Conservation (phyloP, 1,140 invertebrate species). For the Camponotus pennsylvanicus region DNA sequence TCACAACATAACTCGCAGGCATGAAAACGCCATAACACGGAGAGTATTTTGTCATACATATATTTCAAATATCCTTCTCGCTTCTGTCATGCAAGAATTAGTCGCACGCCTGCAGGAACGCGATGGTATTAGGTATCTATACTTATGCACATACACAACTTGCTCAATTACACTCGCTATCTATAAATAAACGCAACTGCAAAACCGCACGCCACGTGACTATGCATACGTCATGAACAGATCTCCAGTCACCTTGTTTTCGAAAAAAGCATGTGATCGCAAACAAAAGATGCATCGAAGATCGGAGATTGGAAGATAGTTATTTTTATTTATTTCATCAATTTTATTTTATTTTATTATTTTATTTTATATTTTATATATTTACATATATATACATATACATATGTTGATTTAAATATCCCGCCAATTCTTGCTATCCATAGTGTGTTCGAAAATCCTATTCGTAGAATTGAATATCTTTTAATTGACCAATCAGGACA, state of each 20-base stretch:
- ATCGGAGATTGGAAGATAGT: not conserved
- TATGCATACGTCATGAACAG: constrained; percentile 22
- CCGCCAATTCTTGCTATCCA: not conserved
- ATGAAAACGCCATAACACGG: not conserved
- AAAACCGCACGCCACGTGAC: constrained; percentile 21
- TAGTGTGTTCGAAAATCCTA: too few species aligned
- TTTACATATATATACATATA: not conserved
- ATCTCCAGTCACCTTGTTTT: not conserved
- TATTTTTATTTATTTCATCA: not conserved
- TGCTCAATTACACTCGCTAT: constrained; percentile 20
- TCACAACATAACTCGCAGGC: not conserved
- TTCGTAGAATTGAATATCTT: too few species aligned
- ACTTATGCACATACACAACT: not conserved
- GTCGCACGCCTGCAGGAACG: not conserved
- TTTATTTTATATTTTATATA: too few species aligned
- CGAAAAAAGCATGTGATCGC: not conserved
- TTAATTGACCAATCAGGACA: too few species aligned
- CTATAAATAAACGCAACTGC: constrained; percentile 48
- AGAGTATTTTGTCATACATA: not conserved
- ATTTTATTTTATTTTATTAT: not conserved
- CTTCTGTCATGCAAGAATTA: constrained; percentile 13
- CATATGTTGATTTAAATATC: not conserved
- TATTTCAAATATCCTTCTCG: not conserved
- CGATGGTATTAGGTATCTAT: not conserved
- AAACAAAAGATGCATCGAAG: not conserved